Evolutionary conservation across 2,888 invertebrate genomes (phyloP), one percentile per base, ranked within the genome.

Genomic region (Oegoconia quadripuncta): DNA sequence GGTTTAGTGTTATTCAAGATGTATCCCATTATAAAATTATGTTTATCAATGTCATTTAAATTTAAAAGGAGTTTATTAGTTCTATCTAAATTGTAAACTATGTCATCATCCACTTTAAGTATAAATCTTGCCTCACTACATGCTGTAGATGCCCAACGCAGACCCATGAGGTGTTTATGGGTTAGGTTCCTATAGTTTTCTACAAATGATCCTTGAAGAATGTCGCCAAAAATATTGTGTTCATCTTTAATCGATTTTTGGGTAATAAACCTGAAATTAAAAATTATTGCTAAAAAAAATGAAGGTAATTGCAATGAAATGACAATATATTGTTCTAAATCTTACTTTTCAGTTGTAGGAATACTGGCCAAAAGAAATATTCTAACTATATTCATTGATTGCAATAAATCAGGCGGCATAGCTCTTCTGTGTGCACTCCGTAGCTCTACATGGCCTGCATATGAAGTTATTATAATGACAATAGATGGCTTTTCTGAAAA

Each of bases 31-130:
- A 94, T 44, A 6, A 76, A 47, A 17, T 62, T 48, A 12, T 64
- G 53, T 39, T 34, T 50, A 17, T 41, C 16, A 13, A 25, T 11
- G 6, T 52, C 44, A 18, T 60, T 50, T n/a, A 60, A 34, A 6
- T 44, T 48, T 37, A 42, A 45, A 2, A 82, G 42, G 23, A 68
- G 55, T 22, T 61, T 45, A 37, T 70, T 53, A 31, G 68, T 72
- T 46, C 91, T 36, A 91, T 93, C 13, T n/a, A 94, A 72, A 70
- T 95, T 92, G 12, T 93, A 89, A 3, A 93, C 91, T 31, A 92
- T 93, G 60, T 95, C 95, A 65, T 95, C 95, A 64, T 96, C 95
- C 74, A 93, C 91, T 89, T 96, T 96, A 18, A 95, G 86, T 17
- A 95, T 84, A 54, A 89, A 93, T 41, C 89, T 86, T 1, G 91